Evolutionary conservation across 2,113 vertebrate species (phyloP), one percentile per base, ranked within the genome.

Genomic region (Cyanistes caeruleus): DNA sequence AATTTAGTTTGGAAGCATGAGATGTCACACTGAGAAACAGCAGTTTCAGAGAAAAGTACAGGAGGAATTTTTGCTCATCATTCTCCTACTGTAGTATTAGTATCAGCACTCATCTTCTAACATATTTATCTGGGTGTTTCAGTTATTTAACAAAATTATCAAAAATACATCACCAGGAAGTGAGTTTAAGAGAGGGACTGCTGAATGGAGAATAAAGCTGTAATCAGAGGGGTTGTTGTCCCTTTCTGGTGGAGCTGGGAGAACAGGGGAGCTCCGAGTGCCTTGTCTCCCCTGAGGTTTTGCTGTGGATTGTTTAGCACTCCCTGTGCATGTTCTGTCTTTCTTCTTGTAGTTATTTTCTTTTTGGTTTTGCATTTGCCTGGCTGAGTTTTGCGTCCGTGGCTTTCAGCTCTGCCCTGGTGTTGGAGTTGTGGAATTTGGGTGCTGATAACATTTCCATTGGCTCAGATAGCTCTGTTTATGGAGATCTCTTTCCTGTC

Each of bases 81-180:
- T 60, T 85, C 39, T 79, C 25, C 30, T 65, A 24, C 2, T 12
- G 75, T 80, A 64, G 16, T 46, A 22, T 69, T 80, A 69, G 68
- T 75, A 31, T 80, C 55, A 77, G 67, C 59, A n/a, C 53, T 89
- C 48, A 27, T 39, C 56, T 31, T 55, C 51, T 94, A 10, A 96
- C 96, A 84, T 95, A 96, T 94, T 96, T 64, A 96, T 90, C 87
- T 77, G 79, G 4, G 8, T 63, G 59, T 76, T 91, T 77, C 68
- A 93, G 87, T 95, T 96, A 92, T 86, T 86, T 94, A 95, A 92
- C 35, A 67, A 43, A 43, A 77, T 56, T 46, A 70, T 93, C 63
- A 93, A 92, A 95, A 96, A 90, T 96, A 41, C 79, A 87, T 85
- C 68, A 74, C 13, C 55, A 86, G 82, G 1, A 62, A 68, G 51